Percentiles rank a stretch among this genome's conserved stretches.
Conservation (phyloP, 1,140 invertebrate genomes). For the Maniola jurtina region DNA sequence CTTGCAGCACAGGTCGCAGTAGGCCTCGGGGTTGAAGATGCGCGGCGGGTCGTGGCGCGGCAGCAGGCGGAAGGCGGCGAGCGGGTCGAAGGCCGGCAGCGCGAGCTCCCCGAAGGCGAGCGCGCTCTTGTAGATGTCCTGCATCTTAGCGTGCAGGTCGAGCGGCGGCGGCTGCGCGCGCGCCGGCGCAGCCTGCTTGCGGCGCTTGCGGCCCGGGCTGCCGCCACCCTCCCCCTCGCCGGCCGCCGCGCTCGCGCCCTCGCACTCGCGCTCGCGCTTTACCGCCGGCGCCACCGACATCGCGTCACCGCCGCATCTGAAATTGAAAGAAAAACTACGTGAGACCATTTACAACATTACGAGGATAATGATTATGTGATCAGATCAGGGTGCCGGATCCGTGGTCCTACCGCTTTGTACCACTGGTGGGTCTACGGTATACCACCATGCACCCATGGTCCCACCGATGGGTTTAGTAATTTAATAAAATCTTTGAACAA, state of each 20-base stretch:
- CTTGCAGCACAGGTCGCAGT: constrained; percentile 98
- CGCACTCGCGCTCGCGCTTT: constrained; percentile 73
- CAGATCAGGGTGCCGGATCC: background rate
- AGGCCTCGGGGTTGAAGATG: constrained; percentile 97
- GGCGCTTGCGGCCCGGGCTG: constrained; percentile 68
- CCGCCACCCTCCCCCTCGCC: constrained; percentile 61
- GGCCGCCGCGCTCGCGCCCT: constrained; percentile 48
- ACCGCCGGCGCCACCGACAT: constrained; percentile 75
- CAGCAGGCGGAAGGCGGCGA: constrained; percentile 78
- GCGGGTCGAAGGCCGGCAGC: constrained; percentile 71
- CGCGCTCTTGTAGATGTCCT: constrained; percentile 76
- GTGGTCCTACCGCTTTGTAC: no score
- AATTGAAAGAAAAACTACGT: constrained; percentile 33
- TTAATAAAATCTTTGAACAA: no score
- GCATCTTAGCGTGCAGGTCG: constrained; percentile 76
- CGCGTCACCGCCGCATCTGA: constrained; percentile 77
- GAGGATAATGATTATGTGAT: background rate
- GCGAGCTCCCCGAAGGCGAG: constrained; percentile 73
- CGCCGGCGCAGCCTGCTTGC: constrained; percentile 70
- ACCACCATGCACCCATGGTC: no score
- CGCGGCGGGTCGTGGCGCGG: constrained; percentile 84
- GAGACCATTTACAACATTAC: background rate
- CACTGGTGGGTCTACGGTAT: no score
- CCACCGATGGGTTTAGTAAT: no score
- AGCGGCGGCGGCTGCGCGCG: constrained; percentile 57